phyloP scores from a whole-genome alignment of 2,113 vertebrate genomes.

The Lophura nycthemera region DNA sequence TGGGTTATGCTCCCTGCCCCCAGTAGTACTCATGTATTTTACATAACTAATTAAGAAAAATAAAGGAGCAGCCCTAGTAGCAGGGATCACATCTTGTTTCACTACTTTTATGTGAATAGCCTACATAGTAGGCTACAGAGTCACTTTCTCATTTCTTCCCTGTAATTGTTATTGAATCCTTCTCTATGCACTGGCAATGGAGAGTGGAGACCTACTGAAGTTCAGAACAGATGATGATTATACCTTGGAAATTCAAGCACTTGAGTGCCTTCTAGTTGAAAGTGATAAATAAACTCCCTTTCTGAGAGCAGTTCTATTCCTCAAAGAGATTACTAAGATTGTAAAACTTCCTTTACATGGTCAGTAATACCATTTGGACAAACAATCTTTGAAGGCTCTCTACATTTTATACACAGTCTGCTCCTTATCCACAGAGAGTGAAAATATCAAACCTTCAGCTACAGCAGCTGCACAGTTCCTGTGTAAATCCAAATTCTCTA shows the following conservation, averaged over 20 bases:
- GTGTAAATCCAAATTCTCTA: neutral
- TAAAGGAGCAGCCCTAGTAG: neutral
- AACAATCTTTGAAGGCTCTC: neutral
- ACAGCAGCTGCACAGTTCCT: neutral
- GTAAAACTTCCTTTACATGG: neutral
- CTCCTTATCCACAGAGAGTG: neutral
- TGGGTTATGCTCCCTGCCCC: neutral
- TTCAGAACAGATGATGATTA: neutral
- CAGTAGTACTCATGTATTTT: neutral
- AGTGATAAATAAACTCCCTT: neutral
- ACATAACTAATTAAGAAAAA: neutral
- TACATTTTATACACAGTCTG: accelerated
- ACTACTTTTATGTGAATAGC: neutral
- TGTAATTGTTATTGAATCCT: neutral
- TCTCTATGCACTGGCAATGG: neutral
- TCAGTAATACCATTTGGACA: neutral
- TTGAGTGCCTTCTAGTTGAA: neutral
- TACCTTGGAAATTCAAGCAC: neutral
- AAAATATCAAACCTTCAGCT: neutral
- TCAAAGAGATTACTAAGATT: neutral
- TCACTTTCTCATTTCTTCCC: neutral
- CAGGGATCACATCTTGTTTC: neutral
- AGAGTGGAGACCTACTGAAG: neutral
- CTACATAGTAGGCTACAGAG: neutral
- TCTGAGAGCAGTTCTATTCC: neutral